phyloP scores from a whole-genome alignment of 2,888 invertebrate genomes.

The Hetaerina titia region DNA sequence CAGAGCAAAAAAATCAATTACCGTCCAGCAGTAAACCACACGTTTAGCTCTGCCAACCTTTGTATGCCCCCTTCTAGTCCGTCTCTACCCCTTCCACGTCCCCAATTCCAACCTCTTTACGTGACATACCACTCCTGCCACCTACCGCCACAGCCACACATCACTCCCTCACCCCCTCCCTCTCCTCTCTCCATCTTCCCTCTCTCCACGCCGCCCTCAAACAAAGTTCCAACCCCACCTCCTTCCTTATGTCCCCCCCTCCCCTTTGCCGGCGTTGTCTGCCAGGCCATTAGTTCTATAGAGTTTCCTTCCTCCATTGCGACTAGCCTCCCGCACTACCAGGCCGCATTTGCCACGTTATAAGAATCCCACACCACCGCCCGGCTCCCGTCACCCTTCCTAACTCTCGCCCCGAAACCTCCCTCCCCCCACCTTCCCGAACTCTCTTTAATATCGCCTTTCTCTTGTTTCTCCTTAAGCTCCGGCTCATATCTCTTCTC shows the following conservation, averaged over 20 bases:
- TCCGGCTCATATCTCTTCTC: conserved; percentile 45
- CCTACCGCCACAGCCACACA: conserved; percentile 1
- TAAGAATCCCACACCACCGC: conserved; percentile 7
- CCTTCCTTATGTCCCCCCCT: background rate
- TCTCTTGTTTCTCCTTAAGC: conserved; percentile 58
- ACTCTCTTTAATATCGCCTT: conserved; percentile 49
- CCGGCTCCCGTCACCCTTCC: background rate
- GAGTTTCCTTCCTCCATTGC: conserved; percentile 38
- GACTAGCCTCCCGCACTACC: background rate
- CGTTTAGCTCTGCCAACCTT: conserved; percentile 30
- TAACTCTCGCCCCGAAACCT: background rate
- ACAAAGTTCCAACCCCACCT: background rate
- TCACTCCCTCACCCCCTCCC: background rate
- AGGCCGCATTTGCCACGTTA: conserved; percentile 43
- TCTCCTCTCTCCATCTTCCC: background rate
- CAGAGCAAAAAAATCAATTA: conserved; percentile 46
- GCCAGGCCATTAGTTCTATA: conserved; percentile 40
- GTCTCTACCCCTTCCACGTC: background rate
- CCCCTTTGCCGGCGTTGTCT: background rate
- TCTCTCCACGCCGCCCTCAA: background rate
- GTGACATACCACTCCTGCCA: background rate
- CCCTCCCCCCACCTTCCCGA: background rate
- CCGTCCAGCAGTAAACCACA: conserved; percentile 13
- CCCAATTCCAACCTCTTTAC: background rate
- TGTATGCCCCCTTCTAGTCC: background rate